A percentile compares a stretch with the other conserved stretches of the same genome.
phyloP scores from a whole-genome alignment of 2,797 vertebrate genomes.

The Saxicola maurus region DNA sequence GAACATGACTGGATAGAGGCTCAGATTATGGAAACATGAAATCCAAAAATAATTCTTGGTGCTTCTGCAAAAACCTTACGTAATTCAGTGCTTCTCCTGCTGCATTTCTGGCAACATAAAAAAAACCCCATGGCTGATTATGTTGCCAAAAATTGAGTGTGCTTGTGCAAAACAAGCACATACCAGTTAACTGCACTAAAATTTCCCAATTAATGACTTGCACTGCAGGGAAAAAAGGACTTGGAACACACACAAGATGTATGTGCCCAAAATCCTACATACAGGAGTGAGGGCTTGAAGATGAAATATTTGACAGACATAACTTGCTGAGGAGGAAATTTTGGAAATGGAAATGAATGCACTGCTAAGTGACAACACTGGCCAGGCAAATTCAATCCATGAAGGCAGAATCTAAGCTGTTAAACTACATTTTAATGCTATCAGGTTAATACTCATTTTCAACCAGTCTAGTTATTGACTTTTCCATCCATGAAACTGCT shows the following conservation, averaged over 20 bases:
- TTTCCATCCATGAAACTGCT: background rate
- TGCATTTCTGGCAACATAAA: background rate
- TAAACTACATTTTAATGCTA: background rate
- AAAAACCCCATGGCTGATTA: background rate
- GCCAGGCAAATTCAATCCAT: background rate
- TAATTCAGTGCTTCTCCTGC: background rate
- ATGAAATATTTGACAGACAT: background rate
- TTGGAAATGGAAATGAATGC: accelerated
- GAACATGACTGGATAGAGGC: background rate
- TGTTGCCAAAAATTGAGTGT: accelerated
- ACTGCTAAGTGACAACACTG: accelerated
- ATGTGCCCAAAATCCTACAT: background rate
- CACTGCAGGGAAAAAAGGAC: background rate
- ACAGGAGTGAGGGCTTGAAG: background rate
- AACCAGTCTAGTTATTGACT: background rate
- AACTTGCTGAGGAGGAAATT: background rate
- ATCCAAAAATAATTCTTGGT: background rate
- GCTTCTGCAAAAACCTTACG: background rate
- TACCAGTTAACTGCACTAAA: background rate
- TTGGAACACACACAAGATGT: background rate
- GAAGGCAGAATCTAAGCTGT: background rate
- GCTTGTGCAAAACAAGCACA: background rate
- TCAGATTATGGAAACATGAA: background rate
- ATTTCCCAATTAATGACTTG: background rate
- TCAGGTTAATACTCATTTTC: background rate